Percentiles rank a stretch among this genome's conserved stretches.
Conservation (phyloP, 2,113 vertebrate genomes). For the Pseudorhombus dupliciocellatus region DNA sequence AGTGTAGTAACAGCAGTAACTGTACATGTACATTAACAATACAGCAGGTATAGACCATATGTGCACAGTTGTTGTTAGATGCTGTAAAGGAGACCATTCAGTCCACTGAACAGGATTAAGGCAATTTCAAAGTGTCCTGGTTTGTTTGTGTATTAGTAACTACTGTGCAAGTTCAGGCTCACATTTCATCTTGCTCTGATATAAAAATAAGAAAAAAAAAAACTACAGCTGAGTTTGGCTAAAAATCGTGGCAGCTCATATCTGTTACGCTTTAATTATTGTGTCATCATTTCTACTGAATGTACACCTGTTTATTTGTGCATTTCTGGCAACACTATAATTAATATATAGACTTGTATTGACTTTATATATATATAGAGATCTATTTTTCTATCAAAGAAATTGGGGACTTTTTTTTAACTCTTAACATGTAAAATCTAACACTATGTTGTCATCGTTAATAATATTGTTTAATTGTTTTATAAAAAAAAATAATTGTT, state of each 20-base stretch:
- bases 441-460: no score
- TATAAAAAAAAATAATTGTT: no score
- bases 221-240: slow-evolving; percentile 24
- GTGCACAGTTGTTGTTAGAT: slow-evolving; percentile 56
- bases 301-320: slow-evolving; percentile 13
- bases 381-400: slow-evolving; percentile 1
- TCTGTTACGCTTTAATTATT: slow-evolving; percentile 1
- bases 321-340: slow-evolving; percentile 2
- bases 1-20: slow-evolving; percentile 1
- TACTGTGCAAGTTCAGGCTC: slow-evolving; percentile 37
- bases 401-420: neutral
- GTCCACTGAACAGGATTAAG: slow-evolving; percentile 72
- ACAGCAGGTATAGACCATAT: slow-evolving; percentile 60
- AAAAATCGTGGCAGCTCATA: slow-evolving; percentile 24
- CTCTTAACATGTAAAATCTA: slow-evolving; percentile 11
- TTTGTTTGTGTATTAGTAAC: slow-evolving; percentile 26
- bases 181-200: slow-evolving; percentile 36
- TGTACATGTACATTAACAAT: slow-evolving; percentile 41
- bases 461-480: no score
- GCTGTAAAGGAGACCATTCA: slow-evolving; percentile 54
- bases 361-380: neutral
- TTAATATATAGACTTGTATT: neutral
- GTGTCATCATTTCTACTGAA: slow-evolving; percentile 14
- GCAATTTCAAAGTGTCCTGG: slow-evolving; percentile 71
- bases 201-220: slow-evolving; percentile 63